These are phyloP conservation scores for Listronotus oregonensis DNA, from an alignment of 1,140 invertebrate species.

Conservation along the genomic window DNA sequence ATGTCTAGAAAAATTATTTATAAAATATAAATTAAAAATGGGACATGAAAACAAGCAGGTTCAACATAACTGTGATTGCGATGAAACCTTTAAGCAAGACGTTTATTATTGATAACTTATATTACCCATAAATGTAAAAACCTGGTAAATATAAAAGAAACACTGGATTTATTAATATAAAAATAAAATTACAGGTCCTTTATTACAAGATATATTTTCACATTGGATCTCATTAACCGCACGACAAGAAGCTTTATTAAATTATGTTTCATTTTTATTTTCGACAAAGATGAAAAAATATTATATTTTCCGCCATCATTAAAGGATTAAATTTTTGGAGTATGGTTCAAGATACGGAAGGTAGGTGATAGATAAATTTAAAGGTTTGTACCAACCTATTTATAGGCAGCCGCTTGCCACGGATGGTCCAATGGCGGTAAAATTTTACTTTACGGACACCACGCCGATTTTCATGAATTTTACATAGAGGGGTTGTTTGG, in stretches of 20 bases:
- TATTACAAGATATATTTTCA: conserved; percentile 33
- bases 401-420: too few relatives aligned
- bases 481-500: too few relatives aligned
- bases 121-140: conserved; percentile 38
- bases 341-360: conserved; percentile 36
- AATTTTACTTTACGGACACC: too few relatives aligned
- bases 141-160: not conserved
- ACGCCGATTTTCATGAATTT: too few relatives aligned
- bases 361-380: conserved; percentile 1
- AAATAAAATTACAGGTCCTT: conserved; percentile 16
- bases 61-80: conserved; percentile 4
- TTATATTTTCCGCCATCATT: conserved; percentile 26
- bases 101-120: conserved; percentile 32
- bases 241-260: conserved; percentile 27
- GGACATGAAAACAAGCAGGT: conserved; percentile 10
- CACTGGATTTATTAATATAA: not conserved
- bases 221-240: conserved; percentile 22
- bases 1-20: too few relatives aligned
- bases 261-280: conserved; percentile 26
- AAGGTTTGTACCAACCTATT: too few relatives aligned
- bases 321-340: conserved; percentile 34
- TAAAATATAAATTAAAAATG: not conserved
- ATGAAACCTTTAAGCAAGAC: conserved; percentile 19
- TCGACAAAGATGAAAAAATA: conserved; percentile 21
- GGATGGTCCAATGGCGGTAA: too few relatives aligned